Evolutionary conservation across 1,140 invertebrate genomes (phyloP), one percentile per base, ranked within the genome.

Genomic region (Diorhabda elongata): DNA sequence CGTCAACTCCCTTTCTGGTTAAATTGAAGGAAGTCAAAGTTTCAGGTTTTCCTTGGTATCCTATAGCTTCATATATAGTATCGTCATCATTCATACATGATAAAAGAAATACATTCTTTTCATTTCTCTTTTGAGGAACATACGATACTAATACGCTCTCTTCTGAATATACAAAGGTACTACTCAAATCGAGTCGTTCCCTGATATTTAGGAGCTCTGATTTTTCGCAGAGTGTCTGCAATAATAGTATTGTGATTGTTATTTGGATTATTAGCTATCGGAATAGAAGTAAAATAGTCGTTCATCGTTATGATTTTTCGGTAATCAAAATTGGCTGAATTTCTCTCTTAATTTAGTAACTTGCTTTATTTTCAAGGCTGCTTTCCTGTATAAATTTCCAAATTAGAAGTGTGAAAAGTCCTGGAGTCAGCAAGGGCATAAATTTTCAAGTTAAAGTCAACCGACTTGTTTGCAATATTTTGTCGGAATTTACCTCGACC

Each of bases 321-420:
- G 59, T 42, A 61, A 9, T 8, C 2, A 43, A 42, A 42, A 61
- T 42, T 42, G n/a, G 59, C 8, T n/a, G 8, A 41, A 61, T 61
- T 61, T 5, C 5, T n/a, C 11, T 26, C n/a, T 59, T 52, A n/a
- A 66, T 57, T 5, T 59, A 11, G 59, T 7, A 42, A 5, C 8
- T 5, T 4, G 56, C 4, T 8, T 43, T 59, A 59, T 66, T 66
- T 26, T 42, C 42, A 6, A 58, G 64, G 47, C 43, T 81, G 75
- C 69, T 78, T 77, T 44, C 78, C 77, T 41, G 67, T 58, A 69
- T 79, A 79, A 42, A 79, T 72, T 70, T 78, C 74, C n/a, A 76
- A 59, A 67, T 79, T 78, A 3, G 58, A 47, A 5, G 68, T 76
- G 66, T 82, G 82, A 69, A 72, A 78, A 5, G 69, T 79, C 1